These are phyloP conservation scores for Caenorhabditis sinica DNA, from an alignment of 2,888 invertebrate species.

Conservation along the genomic window DNA sequence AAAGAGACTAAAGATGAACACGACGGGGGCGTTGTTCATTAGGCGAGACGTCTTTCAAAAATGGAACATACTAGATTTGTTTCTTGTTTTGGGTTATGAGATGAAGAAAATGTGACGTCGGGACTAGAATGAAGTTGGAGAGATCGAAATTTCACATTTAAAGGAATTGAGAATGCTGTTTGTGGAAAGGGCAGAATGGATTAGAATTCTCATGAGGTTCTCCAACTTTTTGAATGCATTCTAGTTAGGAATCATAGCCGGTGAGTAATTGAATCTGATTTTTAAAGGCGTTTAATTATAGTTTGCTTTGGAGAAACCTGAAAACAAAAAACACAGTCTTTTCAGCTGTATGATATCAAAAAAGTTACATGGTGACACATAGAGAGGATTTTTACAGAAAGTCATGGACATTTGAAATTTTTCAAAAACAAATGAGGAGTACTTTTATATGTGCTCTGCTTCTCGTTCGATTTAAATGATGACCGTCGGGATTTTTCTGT, in stretches of 20 bases:
- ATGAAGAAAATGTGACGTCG: not conserved
- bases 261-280: not conserved
- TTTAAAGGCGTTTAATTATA: slow-evolving; percentile 9
- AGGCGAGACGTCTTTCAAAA: slow-evolving; percentile 1
- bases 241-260: not conserved
- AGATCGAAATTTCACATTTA: not conserved
- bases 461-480: too few species aligned
- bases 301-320: not conserved
- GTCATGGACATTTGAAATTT: too few species aligned
- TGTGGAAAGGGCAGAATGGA: not conserved
- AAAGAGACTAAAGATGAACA: not conserved
- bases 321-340: not conserved
- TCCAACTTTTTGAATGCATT: not conserved
- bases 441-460: too few species aligned
- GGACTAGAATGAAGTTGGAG: slow-evolving; percentile 6
- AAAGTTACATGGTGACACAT: not conserved
- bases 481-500: not conserved
- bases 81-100: not conserved
- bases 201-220: not conserved
- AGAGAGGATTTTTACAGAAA: too few species aligned
- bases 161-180: not conserved
- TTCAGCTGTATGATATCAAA: slow-evolving; percentile 1
- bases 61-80: slow-evolving; percentile 20
- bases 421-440: too few species aligned
- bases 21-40: slow-evolving; percentile 11